phyloP scores from a whole-genome alignment of 2,113 vertebrate species.

The Dunckerocampus dactyliophorus region DNA sequence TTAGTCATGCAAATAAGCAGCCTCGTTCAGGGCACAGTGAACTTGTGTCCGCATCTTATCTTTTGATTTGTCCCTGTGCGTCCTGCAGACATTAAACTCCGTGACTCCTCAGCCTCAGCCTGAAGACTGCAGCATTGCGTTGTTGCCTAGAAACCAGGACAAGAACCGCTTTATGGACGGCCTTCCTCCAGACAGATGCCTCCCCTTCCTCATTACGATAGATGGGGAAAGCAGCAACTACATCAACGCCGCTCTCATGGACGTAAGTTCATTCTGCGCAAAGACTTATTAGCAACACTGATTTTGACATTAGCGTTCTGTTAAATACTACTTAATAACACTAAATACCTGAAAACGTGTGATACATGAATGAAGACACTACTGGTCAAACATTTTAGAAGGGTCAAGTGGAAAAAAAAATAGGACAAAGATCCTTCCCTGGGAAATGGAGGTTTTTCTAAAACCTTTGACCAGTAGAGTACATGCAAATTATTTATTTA shows the following conservation, averaged over 20 bases:
- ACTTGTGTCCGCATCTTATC: neutral
- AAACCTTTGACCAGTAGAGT: slow-evolving; percentile 6
- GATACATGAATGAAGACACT: slow-evolving; percentile 17
- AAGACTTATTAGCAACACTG: neutral
- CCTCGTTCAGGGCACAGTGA: neutral
- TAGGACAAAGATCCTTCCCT: neutral
- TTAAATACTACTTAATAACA: neutral
- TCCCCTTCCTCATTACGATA: slow-evolving; percentile 98
- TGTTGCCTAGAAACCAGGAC: slow-evolving; percentile 97
- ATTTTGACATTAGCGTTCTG: neutral
- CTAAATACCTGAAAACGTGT: neutral
- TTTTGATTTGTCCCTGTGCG: slow-evolving; percentile 5
- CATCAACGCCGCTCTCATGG: slow-evolving; percentile 98
- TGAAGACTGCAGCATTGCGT: slow-evolving; percentile 97
- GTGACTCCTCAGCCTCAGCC: slow-evolving; percentile 97
- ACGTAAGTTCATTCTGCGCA: slow-evolving; percentile 78
- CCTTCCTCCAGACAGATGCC: slow-evolving; percentile 96
- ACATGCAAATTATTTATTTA: slow-evolving; percentile 7
- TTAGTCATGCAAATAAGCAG: too few relatives aligned
- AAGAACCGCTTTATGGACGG: slow-evolving; percentile 99
- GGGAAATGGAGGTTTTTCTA: neutral
- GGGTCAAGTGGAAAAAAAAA: neutral
- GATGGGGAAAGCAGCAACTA: slow-evolving; percentile 99
- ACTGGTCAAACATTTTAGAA: slow-evolving; percentile 10
- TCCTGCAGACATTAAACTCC: slow-evolving; percentile 91